Evolutionary conservation across 1,140 invertebrate genomes (phyloP), one percentile per base, ranked within the genome.

Genomic region (Drosophila paulistorum): DNA sequence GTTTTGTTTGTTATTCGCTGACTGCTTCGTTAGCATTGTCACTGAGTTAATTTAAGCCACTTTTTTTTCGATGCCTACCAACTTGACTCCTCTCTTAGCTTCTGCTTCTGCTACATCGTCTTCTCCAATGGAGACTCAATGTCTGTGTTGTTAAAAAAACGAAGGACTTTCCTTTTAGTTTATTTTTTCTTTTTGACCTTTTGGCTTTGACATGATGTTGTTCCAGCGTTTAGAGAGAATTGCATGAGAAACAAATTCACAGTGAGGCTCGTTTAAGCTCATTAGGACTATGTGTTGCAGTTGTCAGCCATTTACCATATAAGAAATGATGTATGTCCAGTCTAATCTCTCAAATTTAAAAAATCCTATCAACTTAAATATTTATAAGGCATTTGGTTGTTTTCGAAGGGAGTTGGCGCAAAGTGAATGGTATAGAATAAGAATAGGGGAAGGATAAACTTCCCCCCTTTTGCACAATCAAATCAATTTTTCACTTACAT

Each of bases 11-110:
- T 69, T 81, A 72, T 77, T 79, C 61, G 83, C 79, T 86, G 83
- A 87, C 83, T 86, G 76, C 83, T 86, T 86, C 83, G 83, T 86
- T 86, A 86, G 80, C 76, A 67, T 79, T 87, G 83, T 83, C 83
- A 87, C 20, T 77, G 65, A 70, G 76, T 83, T 86, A 84, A 86
- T 86, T 86, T 86, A 86, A 87, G 83, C 83, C 83, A 86, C 79
- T 71, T 87, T 86, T 86, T 86, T 86, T 79, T 86, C 59, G 64
- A 51, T 51, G 17, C 45, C 17, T 48, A 48, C 45, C 11, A 13
- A 11, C 11, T 10, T 39, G 37, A 10, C 37, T 13, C 37, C 11
- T 39, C 37, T 39, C 37, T 39, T 11, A 11, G 10, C 45, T 20
- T 23, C 45, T 51, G 9, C 20, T 10, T 10, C 10, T 23, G 14